phyloP scores from a whole-genome alignment of 2,113 vertebrate species.

The Xyliphius kryptos region DNA sequence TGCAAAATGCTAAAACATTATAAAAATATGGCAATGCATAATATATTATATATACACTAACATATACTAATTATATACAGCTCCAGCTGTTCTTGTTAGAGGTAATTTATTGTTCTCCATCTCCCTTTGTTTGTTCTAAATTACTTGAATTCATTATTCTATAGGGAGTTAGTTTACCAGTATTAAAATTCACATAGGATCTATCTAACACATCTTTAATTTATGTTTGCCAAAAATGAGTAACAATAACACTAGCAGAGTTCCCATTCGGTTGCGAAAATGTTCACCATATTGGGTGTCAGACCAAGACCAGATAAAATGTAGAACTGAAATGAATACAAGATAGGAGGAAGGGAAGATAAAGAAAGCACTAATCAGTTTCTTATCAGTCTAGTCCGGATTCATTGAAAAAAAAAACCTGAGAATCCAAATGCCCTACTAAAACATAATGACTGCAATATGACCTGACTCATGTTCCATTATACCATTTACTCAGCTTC shows the following conservation, averaged over 20 bases:
- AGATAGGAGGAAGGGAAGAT: too few relatives aligned
- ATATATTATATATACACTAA: too few relatives aligned
- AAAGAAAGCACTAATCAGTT: background rate
- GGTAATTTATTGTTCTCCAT: too few relatives aligned
- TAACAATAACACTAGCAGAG: background rate
- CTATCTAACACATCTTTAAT: background rate
- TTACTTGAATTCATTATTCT: background rate
- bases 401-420: background rate
- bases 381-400: constrained; percentile 4
- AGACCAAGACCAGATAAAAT: background rate
- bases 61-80: too few relatives aligned
- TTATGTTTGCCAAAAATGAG: background rate
- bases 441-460: constrained; percentile 8
- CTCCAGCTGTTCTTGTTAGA: too few relatives aligned
- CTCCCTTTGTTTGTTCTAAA: background rate
- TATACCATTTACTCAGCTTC: background rate
- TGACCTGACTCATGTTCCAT: background rate
- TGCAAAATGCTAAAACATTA: too few relatives aligned
- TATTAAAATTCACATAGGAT: background rate
- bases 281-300: constrained; percentile 14
- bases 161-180: background rate
- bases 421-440: background rate
- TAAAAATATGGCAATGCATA: too few relatives aligned
- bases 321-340: constrained; percentile 5
- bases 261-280: background rate